Percentiles rank a stretch among this genome's conserved stretches.
These are phyloP conservation scores for Rhinogobius similis DNA, from an alignment of 2,113 vertebrate genomes.

Conservation along the genomic window DNA sequence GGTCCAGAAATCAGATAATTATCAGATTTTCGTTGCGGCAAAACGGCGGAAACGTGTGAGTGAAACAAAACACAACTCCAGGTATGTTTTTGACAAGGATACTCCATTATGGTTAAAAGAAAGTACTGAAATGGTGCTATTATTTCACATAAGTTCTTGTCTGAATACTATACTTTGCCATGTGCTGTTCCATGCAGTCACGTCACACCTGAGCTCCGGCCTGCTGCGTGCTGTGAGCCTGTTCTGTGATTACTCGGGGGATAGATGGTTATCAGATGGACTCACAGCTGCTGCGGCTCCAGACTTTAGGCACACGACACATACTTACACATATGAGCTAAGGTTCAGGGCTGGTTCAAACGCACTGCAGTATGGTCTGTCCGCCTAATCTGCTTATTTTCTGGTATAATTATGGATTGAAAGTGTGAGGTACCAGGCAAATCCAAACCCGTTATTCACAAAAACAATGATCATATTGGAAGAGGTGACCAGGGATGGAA, in stretches of 20 bases:
- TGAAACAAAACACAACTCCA: neutral
- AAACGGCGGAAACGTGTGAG: no score
- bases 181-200: neutral
- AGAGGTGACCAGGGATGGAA: no score
- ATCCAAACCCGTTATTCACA: neutral
- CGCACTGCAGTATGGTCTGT: neutral
- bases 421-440: neutral
- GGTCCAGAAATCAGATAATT: no score
- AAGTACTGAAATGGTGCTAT: neutral
- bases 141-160: neutral
- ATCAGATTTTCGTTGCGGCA: no score
- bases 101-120: no score
- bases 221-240: neutral
- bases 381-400: neutral
- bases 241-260: neutral
- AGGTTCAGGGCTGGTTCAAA: neutral
- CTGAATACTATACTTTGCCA: neutral
- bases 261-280: conserved; percentile 10
- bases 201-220: neutral
- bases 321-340: conserved; percentile 1
- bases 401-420: neutral
- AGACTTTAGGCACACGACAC: neutral
- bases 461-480: no score
- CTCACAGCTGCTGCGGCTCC: neutral
- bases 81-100: neutral